These are phyloP conservation scores for Synergus japonicus DNA, from an alignment of 2,888 invertebrate genomes.

Conservation along the genomic window DNA sequence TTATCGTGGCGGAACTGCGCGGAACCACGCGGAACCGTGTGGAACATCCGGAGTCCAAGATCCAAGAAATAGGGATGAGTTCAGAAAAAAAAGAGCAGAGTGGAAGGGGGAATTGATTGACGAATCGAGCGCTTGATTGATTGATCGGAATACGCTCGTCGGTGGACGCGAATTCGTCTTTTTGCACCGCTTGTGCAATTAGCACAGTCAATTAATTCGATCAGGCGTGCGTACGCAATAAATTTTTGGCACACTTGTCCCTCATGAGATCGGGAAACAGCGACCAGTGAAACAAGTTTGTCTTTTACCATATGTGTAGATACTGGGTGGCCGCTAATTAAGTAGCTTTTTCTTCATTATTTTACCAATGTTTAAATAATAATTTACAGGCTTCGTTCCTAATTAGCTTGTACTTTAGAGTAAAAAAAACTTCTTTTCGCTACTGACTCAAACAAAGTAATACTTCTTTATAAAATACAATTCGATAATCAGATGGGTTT, in stretches of 20 bases:
- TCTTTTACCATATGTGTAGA: background rate
- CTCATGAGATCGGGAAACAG: conserved; percentile 16
- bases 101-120: background rate
- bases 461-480: background rate
- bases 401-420: background rate
- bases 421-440: background rate
- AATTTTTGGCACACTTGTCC: conserved; percentile 33
- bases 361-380: background rate
- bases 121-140: conserved; percentile 9
- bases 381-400: background rate
- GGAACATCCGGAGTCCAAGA: conserved; percentile 6
- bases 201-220: conserved; percentile 27
- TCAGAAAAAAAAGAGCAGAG: background rate
- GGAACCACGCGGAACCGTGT: conserved; percentile 53
- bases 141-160: background rate
- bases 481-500: no score
- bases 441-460: background rate
- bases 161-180: background rate
- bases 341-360: background rate
- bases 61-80: background rate
- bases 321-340: background rate
- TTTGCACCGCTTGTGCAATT: conserved; percentile 25
- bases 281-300: background rate
- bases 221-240: conserved; percentile 25
- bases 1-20: conserved; percentile 46